Evolutionary conservation across 2,797 vertebrate genomes (phyloP).

Genomic region (Fratercula arctica): DNA sequence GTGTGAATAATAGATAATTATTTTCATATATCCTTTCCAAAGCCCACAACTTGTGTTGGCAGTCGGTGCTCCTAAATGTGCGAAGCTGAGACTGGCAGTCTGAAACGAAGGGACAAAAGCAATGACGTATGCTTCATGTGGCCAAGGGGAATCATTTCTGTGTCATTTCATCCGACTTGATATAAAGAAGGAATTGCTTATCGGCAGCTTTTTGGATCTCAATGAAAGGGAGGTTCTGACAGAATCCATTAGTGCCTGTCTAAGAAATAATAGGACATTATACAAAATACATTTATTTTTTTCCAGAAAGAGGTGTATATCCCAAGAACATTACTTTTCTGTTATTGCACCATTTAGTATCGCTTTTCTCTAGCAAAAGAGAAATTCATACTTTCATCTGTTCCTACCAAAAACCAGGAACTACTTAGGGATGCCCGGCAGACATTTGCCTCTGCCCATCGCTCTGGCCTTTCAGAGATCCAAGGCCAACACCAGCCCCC

Average conservation of each 20-base stretch:
- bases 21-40: constrained; percentile 4
- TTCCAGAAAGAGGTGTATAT: background rate
- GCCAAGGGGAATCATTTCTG: fast-evolving
- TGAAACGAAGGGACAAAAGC: background rate
- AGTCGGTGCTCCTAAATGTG: background rate
- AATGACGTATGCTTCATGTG: background rate
- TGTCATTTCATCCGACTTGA: background rate
- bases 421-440: background rate
- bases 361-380: background rate
- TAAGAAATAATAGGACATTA: background rate
- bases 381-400: background rate
- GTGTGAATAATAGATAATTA: background rate
- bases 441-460: background rate
- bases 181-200: background rate
- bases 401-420: background rate
- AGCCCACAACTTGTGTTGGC: background rate
- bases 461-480: background rate
- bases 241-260: background rate
- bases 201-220: fast-evolving
- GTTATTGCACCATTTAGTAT: background rate
- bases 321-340: background rate
- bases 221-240: background rate
- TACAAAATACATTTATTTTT: background rate
- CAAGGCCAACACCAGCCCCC: background rate
- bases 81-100: background rate